Conservation (phyloP, 2,113 vertebrate species). For the Ciconia boyciana region DNA sequence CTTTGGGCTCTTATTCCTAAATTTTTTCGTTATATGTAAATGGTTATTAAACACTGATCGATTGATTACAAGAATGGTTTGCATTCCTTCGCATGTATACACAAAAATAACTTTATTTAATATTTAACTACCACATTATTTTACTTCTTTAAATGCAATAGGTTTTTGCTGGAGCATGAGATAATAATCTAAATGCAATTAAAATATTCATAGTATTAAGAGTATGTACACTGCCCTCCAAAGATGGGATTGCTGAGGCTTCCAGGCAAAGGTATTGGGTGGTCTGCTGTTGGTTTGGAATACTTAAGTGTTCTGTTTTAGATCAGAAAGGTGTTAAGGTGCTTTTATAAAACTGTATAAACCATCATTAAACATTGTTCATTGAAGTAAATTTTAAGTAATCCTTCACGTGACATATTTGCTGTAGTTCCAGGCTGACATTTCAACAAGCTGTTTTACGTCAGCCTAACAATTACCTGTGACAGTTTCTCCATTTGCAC, state of each 20-base stretch:
- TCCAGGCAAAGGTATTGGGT: conserved; percentile 68
- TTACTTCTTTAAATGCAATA: conserved; percentile 46
- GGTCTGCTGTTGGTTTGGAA: conserved; percentile 66
- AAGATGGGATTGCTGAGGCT: conserved; percentile 60
- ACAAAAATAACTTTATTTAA: conserved; percentile 54
- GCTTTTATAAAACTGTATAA: conserved; percentile 75
- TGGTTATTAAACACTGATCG: background rate
- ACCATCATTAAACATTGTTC: conserved; percentile 70
- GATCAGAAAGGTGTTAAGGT: conserved; percentile 75
- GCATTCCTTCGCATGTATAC: conserved; percentile 55
- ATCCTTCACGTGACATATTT: conserved; percentile 64
- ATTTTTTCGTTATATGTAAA: background rate
- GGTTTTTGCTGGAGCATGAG: conserved; percentile 43
- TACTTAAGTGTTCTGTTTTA: conserved; percentile 65
- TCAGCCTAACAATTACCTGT: conserved; percentile 66
- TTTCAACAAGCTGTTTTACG: conserved; percentile 66
- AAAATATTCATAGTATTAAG: conserved; percentile 58
- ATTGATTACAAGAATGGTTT: conserved; percentile 32
- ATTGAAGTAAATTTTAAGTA: conserved; percentile 68
- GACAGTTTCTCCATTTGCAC: conserved; percentile 64
- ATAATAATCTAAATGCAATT: conserved; percentile 72
- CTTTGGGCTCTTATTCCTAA: background rate
- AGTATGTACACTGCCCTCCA: conserved; percentile 21
- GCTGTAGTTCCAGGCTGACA: conserved; percentile 62
- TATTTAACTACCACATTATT: conserved; percentile 52